These are phyloP conservation scores for Sarcophilus harrisii DNA, from an alignment of 2,797 vertebrate genomes.

Conservation along the genomic window DNA sequence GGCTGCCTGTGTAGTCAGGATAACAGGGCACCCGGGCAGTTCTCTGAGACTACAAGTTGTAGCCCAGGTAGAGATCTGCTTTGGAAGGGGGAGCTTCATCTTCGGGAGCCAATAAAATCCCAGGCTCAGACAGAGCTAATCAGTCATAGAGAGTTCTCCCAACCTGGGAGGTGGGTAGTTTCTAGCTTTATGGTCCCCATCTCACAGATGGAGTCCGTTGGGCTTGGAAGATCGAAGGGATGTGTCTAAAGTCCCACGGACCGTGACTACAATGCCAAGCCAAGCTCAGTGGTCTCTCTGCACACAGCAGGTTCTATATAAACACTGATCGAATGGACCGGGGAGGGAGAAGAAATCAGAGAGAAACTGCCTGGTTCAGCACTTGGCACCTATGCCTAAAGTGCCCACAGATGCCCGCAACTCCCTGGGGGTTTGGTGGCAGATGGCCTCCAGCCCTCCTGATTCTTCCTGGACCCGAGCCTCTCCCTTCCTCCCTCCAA, in stretches of 20 bases:
- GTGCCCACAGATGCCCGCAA: accelerated
- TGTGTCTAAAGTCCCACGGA: neutral
- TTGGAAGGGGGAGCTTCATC: neutral
- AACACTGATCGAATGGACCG: neutral
- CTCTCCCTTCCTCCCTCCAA: accelerated
- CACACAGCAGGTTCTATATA: neutral
- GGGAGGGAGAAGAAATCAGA: neutral
- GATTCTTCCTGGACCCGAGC: accelerated
- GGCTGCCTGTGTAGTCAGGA: neutral
- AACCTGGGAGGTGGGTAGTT: too few species aligned
- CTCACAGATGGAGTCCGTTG: neutral
- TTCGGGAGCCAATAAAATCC: neutral
- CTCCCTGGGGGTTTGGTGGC: neutral
- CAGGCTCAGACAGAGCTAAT: neutral
- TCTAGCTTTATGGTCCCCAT: neutral
- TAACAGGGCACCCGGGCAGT: accelerated
- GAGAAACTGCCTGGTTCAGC: neutral
- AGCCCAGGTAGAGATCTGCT: neutral
- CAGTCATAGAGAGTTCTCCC: neutral
- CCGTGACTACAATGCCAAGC: neutral
- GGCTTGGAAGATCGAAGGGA: neutral
- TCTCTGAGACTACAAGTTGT: neutral
- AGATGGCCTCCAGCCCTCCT: neutral
- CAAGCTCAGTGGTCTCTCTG: neutral
- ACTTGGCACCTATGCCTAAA: neutral